Conservation (phyloP, 2,797 vertebrate species). For the Sciurus carolinensis region DNA sequence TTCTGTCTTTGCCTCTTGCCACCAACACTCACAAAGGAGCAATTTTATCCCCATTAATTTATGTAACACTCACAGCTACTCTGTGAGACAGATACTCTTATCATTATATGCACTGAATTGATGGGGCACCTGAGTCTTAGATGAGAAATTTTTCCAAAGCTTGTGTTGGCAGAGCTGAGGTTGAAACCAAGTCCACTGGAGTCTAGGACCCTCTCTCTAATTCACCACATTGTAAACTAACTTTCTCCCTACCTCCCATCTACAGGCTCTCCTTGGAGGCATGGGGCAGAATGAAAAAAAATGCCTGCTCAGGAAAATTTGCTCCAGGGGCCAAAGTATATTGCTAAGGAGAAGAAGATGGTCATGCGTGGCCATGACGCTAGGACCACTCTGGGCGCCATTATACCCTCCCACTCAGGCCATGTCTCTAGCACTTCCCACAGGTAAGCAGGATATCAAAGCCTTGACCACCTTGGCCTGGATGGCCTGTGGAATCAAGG, state of each 20-base stretch:
- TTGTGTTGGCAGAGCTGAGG: neutral
- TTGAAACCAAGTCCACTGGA: neutral
- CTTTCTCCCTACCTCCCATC: neutral
- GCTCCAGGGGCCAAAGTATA: neutral
- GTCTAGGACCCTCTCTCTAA: neutral
- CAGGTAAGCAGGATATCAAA: neutral
- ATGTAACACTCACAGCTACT: neutral
- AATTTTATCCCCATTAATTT: neutral
- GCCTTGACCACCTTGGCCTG: neutral
- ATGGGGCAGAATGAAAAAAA: neutral
- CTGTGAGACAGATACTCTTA: neutral
- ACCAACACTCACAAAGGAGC: neutral
- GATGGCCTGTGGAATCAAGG: neutral
- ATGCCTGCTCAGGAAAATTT: neutral
- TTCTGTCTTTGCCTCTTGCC: neutral
- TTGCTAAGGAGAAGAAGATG: neutral
- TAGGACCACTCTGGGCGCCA: neutral
- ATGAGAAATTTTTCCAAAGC: neutral
- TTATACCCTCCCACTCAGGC: too few species aligned
- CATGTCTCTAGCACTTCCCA: neutral
- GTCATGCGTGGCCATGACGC: accelerated
- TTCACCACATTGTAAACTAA: neutral
- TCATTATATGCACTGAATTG: neutral
- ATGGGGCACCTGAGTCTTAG: neutral
- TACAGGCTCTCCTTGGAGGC: neutral